Percentiles rank a stretch among this genome's conserved stretches.
phyloP scores from a whole-genome alignment of 2,888 invertebrate species.

The Lochmaea crataegi region DNA sequence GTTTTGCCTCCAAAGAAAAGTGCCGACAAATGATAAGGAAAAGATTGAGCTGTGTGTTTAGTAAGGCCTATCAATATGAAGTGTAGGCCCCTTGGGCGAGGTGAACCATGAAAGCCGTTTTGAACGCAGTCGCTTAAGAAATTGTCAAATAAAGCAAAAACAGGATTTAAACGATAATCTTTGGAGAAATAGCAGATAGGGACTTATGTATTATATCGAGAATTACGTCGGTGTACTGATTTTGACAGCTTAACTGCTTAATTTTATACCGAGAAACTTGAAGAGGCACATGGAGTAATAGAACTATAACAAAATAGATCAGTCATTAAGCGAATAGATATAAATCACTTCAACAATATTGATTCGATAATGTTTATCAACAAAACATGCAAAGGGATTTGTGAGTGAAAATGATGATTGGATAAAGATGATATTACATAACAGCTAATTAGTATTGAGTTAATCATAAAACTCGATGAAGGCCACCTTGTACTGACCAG shows the following conservation, averaged over 20 bases:
- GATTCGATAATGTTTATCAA: too few species aligned
- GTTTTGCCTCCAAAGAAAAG: conserved; percentile 29
- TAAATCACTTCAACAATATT: too few species aligned
- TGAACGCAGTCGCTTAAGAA: conserved; percentile 25
- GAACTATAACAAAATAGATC: too few species aligned
- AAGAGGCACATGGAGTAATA: too few species aligned
- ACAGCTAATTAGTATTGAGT: too few species aligned
- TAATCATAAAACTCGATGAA: too few species aligned
- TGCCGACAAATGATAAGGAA: conserved; percentile 42
- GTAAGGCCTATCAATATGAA: conserved; percentile 35
- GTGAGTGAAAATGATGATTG: too few species aligned
- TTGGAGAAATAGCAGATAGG: conserved; percentile 9
- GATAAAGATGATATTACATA: too few species aligned
- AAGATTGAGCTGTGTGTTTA: conserved; percentile 39
- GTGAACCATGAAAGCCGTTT: conserved; percentile 28
- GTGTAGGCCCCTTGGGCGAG: conserved; percentile 28
- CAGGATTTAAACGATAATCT: conserved; percentile 14
- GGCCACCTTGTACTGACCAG: too few species aligned
- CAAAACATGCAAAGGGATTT: too few species aligned
- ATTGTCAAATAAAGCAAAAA: conserved; percentile 34
- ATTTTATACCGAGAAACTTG: background rate
- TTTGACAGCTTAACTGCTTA: too few species aligned
- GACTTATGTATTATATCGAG: background rate
- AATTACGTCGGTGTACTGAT: background rate
- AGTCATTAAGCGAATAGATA: too few species aligned